Conservation (phyloP, 2,113 vertebrate genomes). For the rat (Rattus norvegicus) region DNA sequence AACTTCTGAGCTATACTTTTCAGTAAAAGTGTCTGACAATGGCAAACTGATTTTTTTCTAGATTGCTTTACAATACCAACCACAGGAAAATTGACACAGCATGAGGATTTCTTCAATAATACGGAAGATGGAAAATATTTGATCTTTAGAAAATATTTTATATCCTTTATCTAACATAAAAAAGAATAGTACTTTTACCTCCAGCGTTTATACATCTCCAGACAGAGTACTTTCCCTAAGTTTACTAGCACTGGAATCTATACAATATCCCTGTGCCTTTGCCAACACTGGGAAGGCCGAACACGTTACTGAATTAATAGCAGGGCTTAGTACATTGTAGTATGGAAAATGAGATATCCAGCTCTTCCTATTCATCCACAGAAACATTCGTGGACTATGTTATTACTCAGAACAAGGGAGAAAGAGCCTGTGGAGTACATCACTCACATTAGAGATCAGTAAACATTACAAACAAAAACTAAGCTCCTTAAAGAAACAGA, state of each 20-base stretch:
- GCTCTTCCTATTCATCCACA: conserved; percentile 10
- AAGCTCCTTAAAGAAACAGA: background rate
- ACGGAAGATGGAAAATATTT: conserved; percentile 25
- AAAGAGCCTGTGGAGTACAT: background rate
- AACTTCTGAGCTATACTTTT: background rate
- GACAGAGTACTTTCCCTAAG: conserved; percentile 24
- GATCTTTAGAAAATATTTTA: conserved; percentile 37
- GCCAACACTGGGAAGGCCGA: background rate
- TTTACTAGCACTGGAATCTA: background rate
- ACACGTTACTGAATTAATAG: background rate
- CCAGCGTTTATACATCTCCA: background rate
- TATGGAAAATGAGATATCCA: conserved; percentile 6
- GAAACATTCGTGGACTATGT: background rate
- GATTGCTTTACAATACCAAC: conserved; percentile 6
- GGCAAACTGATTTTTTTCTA: conserved; percentile 45
- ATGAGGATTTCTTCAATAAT: conserved; percentile 40
- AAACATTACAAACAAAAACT: conserved; percentile 21
- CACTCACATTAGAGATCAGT: background rate
- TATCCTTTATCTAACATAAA: conserved; percentile 46
- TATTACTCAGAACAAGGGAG: background rate
- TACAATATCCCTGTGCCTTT: background rate
- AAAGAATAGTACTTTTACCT: background rate
- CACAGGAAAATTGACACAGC: background rate
- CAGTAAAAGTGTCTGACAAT: background rate
- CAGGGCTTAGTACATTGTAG: background rate